phyloP scores from a whole-genome alignment of 2,113 vertebrate species.

The Hypanus sabinus region DNA sequence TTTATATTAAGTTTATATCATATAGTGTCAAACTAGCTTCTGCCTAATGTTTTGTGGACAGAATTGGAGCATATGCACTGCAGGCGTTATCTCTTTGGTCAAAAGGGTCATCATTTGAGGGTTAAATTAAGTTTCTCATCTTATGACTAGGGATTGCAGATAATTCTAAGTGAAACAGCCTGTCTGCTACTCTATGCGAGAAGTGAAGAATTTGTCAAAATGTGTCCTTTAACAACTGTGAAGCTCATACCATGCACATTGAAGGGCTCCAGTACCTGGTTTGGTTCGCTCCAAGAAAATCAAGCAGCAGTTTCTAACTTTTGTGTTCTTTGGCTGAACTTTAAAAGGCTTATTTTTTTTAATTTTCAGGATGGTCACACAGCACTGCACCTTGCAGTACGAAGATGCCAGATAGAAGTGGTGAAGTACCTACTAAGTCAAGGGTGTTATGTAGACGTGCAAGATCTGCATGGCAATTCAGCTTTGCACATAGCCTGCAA shows the following conservation, averaged over 20 bases:
- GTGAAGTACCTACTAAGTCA: constrained; percentile 77
- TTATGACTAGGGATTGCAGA: neutral
- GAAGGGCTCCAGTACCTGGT: neutral
- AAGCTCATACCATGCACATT: neutral
- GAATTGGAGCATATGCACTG: no score
- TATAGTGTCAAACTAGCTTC: no score
- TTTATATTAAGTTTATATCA: neutral
- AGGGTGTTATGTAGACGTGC: constrained; percentile 72
- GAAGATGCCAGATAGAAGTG: constrained; percentile 89
- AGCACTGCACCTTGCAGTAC: constrained; percentile 86
- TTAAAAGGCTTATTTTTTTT: constrained; percentile 43
- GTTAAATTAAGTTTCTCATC: neutral
- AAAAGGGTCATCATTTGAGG: no score
- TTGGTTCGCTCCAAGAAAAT: neutral
- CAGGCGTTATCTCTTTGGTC: neutral
- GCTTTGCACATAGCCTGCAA: constrained; percentile 91
- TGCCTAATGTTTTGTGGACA: no score
- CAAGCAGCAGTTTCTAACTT: neutral
- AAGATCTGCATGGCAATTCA: constrained; percentile 88
- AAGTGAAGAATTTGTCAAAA: neutral
- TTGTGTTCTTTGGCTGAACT: neutral
- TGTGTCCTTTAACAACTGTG: neutral
- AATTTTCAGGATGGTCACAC: constrained; percentile 88
- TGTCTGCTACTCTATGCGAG: neutral
- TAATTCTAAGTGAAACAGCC: neutral